Percentiles rank a stretch among this genome's conserved stretches.
Evolutionary conservation across 2,113 vertebrate genomes (phyloP).

Genomic region (Haemorhous mexicanus): DNA sequence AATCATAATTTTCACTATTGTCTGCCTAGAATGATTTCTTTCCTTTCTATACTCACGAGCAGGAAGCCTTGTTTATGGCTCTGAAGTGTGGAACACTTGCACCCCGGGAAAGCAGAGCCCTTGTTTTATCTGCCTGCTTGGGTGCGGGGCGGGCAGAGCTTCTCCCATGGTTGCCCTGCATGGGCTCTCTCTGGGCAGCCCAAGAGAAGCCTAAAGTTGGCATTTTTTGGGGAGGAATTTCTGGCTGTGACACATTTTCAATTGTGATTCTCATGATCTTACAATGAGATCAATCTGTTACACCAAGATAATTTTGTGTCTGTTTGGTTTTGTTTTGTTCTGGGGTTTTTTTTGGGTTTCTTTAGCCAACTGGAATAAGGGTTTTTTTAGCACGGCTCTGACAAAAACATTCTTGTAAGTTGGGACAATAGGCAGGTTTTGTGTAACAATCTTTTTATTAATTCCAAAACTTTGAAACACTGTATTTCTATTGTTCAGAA

Average conservation of each 20-base stretch:
- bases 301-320: background rate
- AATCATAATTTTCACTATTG: slow-evolving; percentile 42
- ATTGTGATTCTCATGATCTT: background rate
- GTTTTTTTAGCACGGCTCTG: background rate
- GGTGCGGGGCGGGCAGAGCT: background rate
- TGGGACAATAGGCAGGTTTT: background rate
- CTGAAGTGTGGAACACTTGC: background rate
- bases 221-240: background rate
- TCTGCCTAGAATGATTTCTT: background rate
- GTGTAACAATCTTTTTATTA: background rate
- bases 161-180: background rate
- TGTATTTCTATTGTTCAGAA: background rate
- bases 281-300: background rate
- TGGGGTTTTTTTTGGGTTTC: background rate
- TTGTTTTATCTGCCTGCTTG: background rate
- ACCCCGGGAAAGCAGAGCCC: background rate
- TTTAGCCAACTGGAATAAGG: background rate
- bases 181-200: background rate
- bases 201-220: background rate
- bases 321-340: background rate
- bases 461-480: background rate
- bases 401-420: background rate
- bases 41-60: background rate
- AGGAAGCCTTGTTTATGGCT: slow-evolving; percentile 10
- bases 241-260: background rate